Percentiles rank a stretch among this genome's conserved stretches.
phyloP scores from a whole-genome alignment of 2,888 invertebrate genomes.

The Pseudoips prasinana region DNA sequence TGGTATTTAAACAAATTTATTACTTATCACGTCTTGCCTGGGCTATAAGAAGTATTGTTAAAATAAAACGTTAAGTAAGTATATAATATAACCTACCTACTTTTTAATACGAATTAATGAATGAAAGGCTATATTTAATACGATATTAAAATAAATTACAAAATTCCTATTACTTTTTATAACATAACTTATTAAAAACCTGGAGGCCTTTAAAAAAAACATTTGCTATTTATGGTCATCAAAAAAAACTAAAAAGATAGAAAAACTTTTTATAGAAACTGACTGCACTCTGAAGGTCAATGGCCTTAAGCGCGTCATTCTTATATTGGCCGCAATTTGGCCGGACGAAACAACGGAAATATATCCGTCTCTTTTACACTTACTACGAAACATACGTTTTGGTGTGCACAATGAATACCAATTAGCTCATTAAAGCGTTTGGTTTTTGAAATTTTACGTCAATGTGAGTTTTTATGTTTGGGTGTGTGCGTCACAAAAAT shows the following conservation, averaged over 20 bases:
- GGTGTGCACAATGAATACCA: conserved; percentile 75
- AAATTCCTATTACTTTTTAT: no score
- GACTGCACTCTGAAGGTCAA: conserved; percentile 59
- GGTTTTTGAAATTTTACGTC: conserved; percentile 64
- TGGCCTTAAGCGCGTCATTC: conserved; percentile 76
- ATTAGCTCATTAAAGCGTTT: conserved; percentile 69
- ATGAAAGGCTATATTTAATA: no score
- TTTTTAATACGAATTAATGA: no score
- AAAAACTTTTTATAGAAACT: conserved; percentile 36
- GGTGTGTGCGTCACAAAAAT: conserved; percentile 67
- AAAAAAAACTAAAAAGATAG: conserved; percentile 33
- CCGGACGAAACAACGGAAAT: conserved; percentile 61
- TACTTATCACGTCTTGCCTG: no score
- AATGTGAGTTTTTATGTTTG: conserved; percentile 49
- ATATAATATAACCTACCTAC: no score
- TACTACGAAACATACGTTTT: conserved; percentile 55
- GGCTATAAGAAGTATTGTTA: no score
- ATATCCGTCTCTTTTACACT: conserved; percentile 54
- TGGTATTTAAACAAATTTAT: no score
- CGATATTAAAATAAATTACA: no score
- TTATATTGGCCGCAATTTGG: conserved; percentile 80
- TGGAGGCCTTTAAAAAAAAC: no score
- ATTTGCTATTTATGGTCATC: no score
- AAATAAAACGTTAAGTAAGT: no score
- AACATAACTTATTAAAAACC: no score